Conservation (phyloP, 1,140 invertebrate species). For the Drosophila mayri region DNA sequence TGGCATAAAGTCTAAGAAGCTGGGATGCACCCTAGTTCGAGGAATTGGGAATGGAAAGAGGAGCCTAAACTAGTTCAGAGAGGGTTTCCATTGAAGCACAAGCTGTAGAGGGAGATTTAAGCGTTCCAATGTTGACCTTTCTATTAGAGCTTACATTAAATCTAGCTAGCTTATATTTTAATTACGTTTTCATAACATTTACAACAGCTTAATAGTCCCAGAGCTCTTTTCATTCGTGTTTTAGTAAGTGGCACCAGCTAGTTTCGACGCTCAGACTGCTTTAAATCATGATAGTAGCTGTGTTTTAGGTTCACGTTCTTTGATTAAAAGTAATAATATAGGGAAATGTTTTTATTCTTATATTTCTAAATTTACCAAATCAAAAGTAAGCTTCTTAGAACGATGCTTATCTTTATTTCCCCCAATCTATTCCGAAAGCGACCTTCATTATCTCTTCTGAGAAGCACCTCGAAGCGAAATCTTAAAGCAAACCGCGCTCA, state of each 20-base stretch:
- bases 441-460: slow-evolving; percentile 43
- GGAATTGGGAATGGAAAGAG: slow-evolving; percentile 1
- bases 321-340: background rate
- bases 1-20: slow-evolving; percentile 28
- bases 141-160: background rate
- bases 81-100: slow-evolving; percentile 1
- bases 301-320: background rate
- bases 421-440: background rate
- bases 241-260: background rate
- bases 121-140: background rate
- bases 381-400: background rate
- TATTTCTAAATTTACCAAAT: background rate
- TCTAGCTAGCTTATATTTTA: background rate
- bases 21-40: slow-evolving; percentile 11
- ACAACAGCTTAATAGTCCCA: background rate
- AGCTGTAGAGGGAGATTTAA: background rate
- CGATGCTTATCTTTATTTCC: slow-evolving; percentile 7
- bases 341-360: background rate
- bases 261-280: rapidly evolving
- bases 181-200: background rate
- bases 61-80: background rate
- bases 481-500: slow-evolving; percentile 38
- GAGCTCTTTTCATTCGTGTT: background rate
- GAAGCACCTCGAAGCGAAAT: slow-evolving; percentile 7
- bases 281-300: background rate